A percentile compares a stretch with the other conserved stretches of the same genome.
Conservation (phyloP, 2,113 vertebrate genomes). For the Megaleporinus macrocephalus region DNA sequence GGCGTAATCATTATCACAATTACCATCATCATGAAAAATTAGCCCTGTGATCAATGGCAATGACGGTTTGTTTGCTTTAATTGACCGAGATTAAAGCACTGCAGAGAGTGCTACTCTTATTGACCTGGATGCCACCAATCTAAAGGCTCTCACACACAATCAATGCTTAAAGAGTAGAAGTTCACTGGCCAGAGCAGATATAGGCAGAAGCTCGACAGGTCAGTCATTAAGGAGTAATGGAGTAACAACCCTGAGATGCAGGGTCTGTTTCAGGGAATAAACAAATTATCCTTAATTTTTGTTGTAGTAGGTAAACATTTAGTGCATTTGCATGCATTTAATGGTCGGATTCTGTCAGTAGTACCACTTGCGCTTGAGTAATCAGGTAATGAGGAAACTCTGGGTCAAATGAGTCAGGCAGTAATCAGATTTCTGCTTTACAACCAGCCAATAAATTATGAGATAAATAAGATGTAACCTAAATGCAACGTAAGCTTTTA, state of each 20-base stretch:
- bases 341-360: too few relatives aligned
- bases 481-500: too few relatives aligned
- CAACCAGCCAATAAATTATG: too few relatives aligned
- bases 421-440: too few relatives aligned
- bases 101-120: background rate
- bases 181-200: background rate
- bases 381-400: too few relatives aligned
- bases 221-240: background rate
- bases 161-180: background rate
- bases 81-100: conserved; percentile 22
- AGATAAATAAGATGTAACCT: too few relatives aligned
- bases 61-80: conserved; percentile 19
- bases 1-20: background rate
- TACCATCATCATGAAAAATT: background rate
- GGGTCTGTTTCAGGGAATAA: background rate
- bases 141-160: conserved; percentile 6
- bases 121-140: conserved; percentile 12
- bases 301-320: too few relatives aligned
- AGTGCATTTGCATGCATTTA: too few relatives aligned
- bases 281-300: too few relatives aligned
- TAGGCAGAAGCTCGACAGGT: background rate
- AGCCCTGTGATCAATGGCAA: background rate
- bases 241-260: background rate
- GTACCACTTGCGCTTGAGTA: too few relatives aligned
- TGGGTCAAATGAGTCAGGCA: too few relatives aligned